These are phyloP conservation scores for Acleris cristana DNA, from an alignment of 2,888 invertebrate genomes.

Conservation along the genomic window DNA sequence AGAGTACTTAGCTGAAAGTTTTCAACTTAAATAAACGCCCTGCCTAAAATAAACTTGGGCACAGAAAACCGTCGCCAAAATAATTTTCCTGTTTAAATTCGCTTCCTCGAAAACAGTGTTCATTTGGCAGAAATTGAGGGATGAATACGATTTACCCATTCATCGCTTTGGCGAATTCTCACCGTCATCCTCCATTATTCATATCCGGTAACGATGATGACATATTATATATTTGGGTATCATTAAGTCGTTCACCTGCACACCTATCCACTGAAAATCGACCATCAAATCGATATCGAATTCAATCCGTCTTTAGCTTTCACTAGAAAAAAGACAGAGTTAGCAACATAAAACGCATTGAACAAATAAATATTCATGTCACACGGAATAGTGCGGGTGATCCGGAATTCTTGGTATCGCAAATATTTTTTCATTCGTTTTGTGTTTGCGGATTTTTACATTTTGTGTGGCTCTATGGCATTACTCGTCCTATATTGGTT, in stretches of 20 bases:
- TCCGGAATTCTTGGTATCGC: constrained; percentile 30
- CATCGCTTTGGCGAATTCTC: constrained; percentile 46
- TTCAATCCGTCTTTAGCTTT: neutral
- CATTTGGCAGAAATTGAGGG: constrained; percentile 40
- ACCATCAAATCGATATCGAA: constrained; percentile 1
- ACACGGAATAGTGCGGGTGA: constrained; percentile 17
- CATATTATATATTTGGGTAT: constrained; percentile 50
- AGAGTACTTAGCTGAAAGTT: neutral
- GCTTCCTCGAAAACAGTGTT: constrained; percentile 40
- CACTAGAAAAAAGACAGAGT: neutral
- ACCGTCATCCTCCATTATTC: constrained; percentile 62
- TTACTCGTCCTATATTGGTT: neutral
- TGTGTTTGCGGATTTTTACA: constrained; percentile 47
- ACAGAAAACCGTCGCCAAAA: constrained; percentile 14
- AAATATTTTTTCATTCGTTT: constrained; percentile 50
- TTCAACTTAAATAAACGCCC: too few relatives aligned
- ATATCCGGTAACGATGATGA: constrained; percentile 62
- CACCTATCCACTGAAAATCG: constrained; percentile 1
- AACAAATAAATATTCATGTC: neutral
- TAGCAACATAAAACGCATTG: neutral
- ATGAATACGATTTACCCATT: constrained; percentile 50
- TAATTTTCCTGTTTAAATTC: constrained; percentile 4
- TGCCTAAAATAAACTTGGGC: neutral
- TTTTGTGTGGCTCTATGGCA: constrained; percentile 15
- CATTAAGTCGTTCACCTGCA: constrained; percentile 62